Base-by-base conservation (phyloP, 2,113 vertebrate species). In the Struthidea cinerea region DNA sequence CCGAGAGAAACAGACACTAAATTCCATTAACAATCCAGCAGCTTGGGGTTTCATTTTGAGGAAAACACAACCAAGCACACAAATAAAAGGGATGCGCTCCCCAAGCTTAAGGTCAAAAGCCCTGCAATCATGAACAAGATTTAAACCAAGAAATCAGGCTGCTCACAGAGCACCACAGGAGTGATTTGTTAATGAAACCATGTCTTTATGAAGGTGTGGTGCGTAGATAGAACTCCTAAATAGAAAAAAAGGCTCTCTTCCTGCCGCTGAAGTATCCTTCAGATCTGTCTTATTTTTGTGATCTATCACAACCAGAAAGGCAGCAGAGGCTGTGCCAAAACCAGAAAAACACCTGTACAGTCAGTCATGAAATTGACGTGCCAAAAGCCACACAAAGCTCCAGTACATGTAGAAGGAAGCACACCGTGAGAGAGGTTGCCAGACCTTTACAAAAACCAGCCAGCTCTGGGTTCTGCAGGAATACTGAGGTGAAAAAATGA, bases 1-100 rank as follows among this genome's bases (percentile, higher is more conserved):
- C 91, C 8, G 9, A 92, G 95, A 97, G 95, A 95, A 90, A 94
- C 24, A 93, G 90, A 83, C 30, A 28, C 68, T 76, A 89, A 95
- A 97, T 92, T 93, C 94, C 82, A 96, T 86, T 85, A 94, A 74
- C 70, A 82, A 53, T 84, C 47, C 88, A 88, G 78, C 73, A 94
- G 71, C 56, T 85, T 19, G 26, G 50, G 13, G 32, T 84, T 96
- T 89, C 28, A 16, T 82, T 91, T 94, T 78, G 11, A 75, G 57
- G 4, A 8, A 71, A 78, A 79, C 44, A 2, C 2, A 17, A 16
- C 0, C 2, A 74, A 60, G 26, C 2, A 75, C 0, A 23, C 14
- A 10, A 26, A 23, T 6, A 27, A 49, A 20, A 2, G 4, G 9
- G 13, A 11, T 13, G 3, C 9, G 33, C 1, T 3, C 11, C 2